These are phyloP conservation scores for Cephus pulcher DNA, from an alignment of 2,888 invertebrate species.

Conservation along the genomic window DNA sequence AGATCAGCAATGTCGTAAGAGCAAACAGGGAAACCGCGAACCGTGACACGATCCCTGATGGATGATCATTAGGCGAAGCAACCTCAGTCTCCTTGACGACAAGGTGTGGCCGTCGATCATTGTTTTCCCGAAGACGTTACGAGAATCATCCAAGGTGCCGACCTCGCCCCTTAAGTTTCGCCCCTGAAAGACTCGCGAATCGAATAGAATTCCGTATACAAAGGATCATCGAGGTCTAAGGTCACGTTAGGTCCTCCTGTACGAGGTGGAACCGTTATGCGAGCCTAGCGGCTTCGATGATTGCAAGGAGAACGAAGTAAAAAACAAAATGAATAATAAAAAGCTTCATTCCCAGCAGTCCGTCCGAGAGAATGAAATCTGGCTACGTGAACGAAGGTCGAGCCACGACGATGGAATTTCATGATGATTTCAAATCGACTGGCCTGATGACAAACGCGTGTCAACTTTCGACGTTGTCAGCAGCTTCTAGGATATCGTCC, in stretches of 20 bases:
- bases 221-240: not conserved
- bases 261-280: not conserved
- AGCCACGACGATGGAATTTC: not conserved
- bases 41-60: conserved; percentile 39
- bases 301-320: not conserved
- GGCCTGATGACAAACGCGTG: not conserved
- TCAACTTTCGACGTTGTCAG: not conserved
- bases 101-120: not conserved
- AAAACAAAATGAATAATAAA: not conserved
- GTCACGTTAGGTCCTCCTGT: not conserved
- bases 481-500: not conserved
- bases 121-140: not conserved
- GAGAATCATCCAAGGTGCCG: not conserved
- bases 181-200: not conserved
- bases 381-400: not conserved
- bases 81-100: not conserved
- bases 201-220: not conserved
- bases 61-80: conserved; percentile 5
- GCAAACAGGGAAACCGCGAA: conserved; percentile 30
- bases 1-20: conserved; percentile 54
- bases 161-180: not conserved
- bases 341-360: not conserved
- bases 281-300: not conserved
- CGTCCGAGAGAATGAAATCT: not conserved
- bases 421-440: not conserved